Conservation (phyloP, 1,140 invertebrate species). For the Paralvinella palmiformis region DNA sequence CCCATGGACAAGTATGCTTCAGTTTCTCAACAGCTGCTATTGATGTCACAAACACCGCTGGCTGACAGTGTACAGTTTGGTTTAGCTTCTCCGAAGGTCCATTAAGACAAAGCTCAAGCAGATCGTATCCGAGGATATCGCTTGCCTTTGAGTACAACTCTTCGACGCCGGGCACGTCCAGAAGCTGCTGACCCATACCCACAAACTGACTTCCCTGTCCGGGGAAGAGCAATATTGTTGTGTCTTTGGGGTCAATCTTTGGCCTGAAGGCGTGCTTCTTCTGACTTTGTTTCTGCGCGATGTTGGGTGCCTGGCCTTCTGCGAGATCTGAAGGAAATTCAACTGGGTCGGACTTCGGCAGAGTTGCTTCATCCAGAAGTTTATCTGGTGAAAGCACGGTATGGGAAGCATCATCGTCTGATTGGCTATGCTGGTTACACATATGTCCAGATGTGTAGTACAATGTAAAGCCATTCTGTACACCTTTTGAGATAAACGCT, state of each 20-base stretch:
- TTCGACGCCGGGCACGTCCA: conserved; percentile 68
- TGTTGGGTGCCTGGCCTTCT: neutral
- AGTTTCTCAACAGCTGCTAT: conserved; percentile 80
- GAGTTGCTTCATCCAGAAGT: too few relatives aligned
- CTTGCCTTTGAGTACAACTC: conserved; percentile 82
- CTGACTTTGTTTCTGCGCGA: conserved; percentile 15
- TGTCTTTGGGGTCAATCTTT: conserved; percentile 30
- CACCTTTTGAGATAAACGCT: too few relatives aligned
- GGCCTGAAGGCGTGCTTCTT: conserved; percentile 22
- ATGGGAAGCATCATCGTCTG: too few relatives aligned
- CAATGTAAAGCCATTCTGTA: too few relatives aligned
- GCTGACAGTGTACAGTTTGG: conserved; percentile 76
- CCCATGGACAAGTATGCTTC: too few relatives aligned
- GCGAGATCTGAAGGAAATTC: conserved; percentile 4
- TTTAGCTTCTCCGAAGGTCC: conserved; percentile 78
- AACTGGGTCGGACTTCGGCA: too few relatives aligned
- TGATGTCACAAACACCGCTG: conserved; percentile 80
- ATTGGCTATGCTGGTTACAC: too few relatives aligned
- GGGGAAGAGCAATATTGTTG: conserved; percentile 79
- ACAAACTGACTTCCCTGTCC: conserved; percentile 81
- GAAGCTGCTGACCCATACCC: conserved; percentile 71
- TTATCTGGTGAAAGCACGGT: too few relatives aligned
- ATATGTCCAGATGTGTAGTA: too few relatives aligned
- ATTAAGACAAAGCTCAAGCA: conserved; percentile 74
- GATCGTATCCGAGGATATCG: conserved; percentile 77